phyloP scores from a whole-genome alignment of 1,140 invertebrate species.

The Drosophila varians region DNA sequence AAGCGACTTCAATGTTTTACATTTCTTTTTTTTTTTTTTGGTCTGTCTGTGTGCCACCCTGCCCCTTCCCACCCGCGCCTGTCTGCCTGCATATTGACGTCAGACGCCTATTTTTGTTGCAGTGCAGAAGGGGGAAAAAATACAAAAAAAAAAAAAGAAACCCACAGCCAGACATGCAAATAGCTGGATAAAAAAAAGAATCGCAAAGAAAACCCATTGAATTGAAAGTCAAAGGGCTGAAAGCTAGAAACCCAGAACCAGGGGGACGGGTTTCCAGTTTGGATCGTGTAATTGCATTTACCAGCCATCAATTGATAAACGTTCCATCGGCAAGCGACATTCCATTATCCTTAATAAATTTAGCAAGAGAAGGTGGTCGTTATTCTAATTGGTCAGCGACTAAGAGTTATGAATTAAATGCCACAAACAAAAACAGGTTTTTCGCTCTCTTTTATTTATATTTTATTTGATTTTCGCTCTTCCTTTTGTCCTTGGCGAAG shows the following conservation, averaged over 20 bases:
- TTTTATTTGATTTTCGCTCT: constrained; percentile 28
- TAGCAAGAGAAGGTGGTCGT: constrained; percentile 66
- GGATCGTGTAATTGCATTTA: constrained; percentile 58
- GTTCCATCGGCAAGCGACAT: constrained; percentile 45
- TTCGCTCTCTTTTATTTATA: constrained; percentile 14
- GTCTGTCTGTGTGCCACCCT: constrained; percentile 2
- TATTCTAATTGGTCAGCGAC: constrained; percentile 76
- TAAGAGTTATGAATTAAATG: constrained; percentile 70
- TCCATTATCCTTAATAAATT: constrained; percentile 75
- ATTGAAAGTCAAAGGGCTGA: constrained; percentile 41
- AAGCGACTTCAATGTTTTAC: constrained; percentile 57
- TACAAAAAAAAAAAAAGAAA: constrained; percentile 12
- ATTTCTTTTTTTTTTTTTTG: not conserved
- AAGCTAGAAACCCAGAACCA: constrained; percentile 1
- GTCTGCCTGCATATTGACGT: constrained; percentile 68
- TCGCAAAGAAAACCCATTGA: constrained; percentile 29
- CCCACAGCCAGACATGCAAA: constrained; percentile 66
- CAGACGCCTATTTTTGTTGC: constrained; percentile 57
- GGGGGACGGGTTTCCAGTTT: constrained; percentile 12
- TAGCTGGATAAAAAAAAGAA: constrained; percentile 23
- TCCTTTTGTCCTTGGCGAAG: constrained; percentile 27
- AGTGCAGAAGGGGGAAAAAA: constrained; percentile 19
- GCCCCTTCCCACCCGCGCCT: constrained; percentile 6
- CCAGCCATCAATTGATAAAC: constrained; percentile 60
- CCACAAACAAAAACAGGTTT: constrained; percentile 23